Conservation (phyloP, 2,113 vertebrate species). For the Hoplias malabaricus region DNA sequence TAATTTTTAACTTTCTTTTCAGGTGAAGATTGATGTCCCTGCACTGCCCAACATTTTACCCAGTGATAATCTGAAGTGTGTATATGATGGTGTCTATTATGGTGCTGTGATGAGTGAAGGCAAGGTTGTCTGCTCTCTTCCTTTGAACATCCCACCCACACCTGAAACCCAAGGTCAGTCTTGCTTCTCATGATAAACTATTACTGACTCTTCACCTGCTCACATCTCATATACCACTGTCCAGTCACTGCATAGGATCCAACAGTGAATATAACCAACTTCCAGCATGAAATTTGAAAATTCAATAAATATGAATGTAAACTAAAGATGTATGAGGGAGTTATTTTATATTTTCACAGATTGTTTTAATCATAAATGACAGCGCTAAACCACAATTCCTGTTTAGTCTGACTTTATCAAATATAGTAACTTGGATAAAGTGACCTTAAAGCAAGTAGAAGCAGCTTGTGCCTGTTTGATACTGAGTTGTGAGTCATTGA, state of each 20-base stretch:
- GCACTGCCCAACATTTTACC: constrained; percentile 58
- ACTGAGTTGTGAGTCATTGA: too few species aligned
- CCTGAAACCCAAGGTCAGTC: constrained; percentile 61
- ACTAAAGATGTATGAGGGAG: too few species aligned
- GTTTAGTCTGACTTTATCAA: too few species aligned
- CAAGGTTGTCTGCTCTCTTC: constrained; percentile 63
- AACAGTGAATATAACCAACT: too few species aligned
- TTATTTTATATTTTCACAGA: too few species aligned
- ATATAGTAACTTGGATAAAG: too few species aligned
- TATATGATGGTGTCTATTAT: constrained; percentile 27
- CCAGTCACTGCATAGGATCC: neutral
- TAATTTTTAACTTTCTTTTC: neutral
- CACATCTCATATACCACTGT: neutral
- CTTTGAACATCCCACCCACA: constrained; percentile 62
- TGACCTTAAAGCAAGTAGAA: too few species aligned
- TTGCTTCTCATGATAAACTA: neutral
- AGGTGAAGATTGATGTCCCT: constrained; percentile 67
- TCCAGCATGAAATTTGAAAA: too few species aligned
- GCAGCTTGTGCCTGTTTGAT: too few species aligned
- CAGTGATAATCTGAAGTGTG: constrained; percentile 52
- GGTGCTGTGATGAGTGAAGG: neutral
- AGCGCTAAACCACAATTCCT: too few species aligned
- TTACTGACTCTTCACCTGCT: neutral
- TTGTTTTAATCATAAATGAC: too few species aligned
- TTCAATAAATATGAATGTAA: too few species aligned